Percentiles rank a stretch among this genome's conserved stretches.
Evolutionary conservation across 1,140 invertebrate species (phyloP).

Genomic region (Caenorhabditis briggsae): DNA sequence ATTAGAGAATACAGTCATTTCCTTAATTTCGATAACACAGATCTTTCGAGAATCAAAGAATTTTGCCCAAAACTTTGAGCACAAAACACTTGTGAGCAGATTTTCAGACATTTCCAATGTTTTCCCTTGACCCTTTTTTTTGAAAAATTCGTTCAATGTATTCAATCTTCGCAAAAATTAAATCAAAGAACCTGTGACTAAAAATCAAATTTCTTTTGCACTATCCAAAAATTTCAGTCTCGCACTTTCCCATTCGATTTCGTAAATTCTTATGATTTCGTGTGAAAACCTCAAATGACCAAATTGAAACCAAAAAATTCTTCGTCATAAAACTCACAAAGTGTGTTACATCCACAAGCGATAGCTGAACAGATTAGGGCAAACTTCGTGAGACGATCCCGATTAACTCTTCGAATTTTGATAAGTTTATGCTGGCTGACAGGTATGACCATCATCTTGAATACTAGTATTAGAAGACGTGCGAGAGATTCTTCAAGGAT

Average conservation of each 20-base stretch:
- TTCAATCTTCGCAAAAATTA: too few species aligned
- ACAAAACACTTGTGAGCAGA: too few species aligned
- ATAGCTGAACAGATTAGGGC: conserved; percentile 61
- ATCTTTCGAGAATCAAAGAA: too few species aligned
- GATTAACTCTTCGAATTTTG: conserved; percentile 65
- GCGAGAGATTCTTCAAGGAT: not conserved
- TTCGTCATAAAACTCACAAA: not conserved
- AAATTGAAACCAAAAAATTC: not conserved
- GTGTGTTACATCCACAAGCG: conserved; percentile 56
- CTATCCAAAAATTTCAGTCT: too few species aligned
- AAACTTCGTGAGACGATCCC: conserved; percentile 51
- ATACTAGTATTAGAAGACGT: not conserved
- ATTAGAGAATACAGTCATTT: too few species aligned
- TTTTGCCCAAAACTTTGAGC: too few species aligned
- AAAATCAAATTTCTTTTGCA: not conserved
- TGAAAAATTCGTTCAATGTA: too few species aligned
- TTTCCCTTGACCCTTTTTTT: too few species aligned
- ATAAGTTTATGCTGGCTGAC: conserved; percentile 68
- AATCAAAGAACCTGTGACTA: too few species aligned
- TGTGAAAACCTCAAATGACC: not conserved
- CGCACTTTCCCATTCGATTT: not conserved
- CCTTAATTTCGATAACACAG: too few species aligned
- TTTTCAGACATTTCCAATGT: too few species aligned
- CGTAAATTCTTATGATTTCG: not conserved
- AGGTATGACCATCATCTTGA: conserved; percentile 66